These are phyloP conservation scores for Drosophila prosaltans DNA, from an alignment of 1,140 invertebrate species.

Conservation along the genomic window DNA sequence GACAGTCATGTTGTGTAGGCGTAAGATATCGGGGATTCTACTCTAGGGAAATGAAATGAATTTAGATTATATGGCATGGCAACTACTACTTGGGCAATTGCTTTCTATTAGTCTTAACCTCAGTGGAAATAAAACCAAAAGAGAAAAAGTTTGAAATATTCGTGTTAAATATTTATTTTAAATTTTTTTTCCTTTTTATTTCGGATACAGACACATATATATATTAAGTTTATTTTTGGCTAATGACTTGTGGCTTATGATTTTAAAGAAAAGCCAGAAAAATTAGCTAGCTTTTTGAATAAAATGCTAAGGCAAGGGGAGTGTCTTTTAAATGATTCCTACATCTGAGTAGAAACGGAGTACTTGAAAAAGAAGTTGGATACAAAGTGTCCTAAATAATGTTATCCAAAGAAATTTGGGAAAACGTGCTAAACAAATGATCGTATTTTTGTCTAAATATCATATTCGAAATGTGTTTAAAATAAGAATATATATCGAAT, in stretches of 20 bases:
- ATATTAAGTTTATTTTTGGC: constrained; percentile 15
- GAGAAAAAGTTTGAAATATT: constrained; percentile 10
- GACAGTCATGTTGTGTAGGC: constrained; percentile 6
- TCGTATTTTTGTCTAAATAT: no score
- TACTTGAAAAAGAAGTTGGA: no score
- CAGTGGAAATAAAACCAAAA: constrained; percentile 28
- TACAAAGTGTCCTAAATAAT: no score
- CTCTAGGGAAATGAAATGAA: constrained; percentile 62
- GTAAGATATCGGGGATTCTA: constrained; percentile 41
- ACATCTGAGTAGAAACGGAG: no score
- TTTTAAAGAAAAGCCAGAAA: background rate
- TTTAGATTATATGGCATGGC: constrained; percentile 51
- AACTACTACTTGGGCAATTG: constrained; percentile 57
- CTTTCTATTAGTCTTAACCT: constrained; percentile 14
- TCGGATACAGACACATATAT: background rate
- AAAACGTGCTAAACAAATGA: no score
- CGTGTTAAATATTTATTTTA: background rate
- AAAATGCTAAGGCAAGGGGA: background rate
- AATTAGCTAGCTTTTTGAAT: background rate
- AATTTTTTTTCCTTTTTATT: no score
- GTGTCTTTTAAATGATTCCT: no score
- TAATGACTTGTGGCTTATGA: constrained; percentile 9
- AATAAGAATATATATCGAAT: no score
- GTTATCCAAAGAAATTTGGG: no score
- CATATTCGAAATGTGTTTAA: no score